A percentile compares a stretch with the other conserved stretches of the same genome.
Evolutionary conservation across 1,140 invertebrate genomes (phyloP).

Genomic region (Adoxophyes honmai): DNA sequence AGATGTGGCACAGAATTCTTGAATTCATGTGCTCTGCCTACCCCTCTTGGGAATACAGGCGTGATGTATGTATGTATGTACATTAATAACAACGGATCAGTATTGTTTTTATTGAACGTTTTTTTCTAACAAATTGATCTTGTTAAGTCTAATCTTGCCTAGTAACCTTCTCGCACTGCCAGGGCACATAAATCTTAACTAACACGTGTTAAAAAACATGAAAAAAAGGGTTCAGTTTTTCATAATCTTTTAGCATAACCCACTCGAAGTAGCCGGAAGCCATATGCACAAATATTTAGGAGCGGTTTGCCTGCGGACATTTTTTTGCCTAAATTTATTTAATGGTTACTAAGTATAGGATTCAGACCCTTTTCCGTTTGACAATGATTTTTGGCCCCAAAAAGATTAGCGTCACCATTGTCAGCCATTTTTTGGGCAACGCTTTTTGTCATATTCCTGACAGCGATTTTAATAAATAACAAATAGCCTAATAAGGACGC

Average conservation of each 20-base stretch:
- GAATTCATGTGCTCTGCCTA: too few relatives aligned
- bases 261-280: constrained; percentile 73
- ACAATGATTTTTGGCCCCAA: constrained; percentile 48
- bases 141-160: background rate
- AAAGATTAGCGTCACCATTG: constrained; percentile 65
- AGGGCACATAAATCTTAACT: constrained; percentile 31
- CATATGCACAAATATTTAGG: constrained; percentile 74
- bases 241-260: constrained; percentile 66
- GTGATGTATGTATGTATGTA: too few relatives aligned
- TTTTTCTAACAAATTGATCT: background rate
- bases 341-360: constrained; percentile 68
- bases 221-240: constrained; percentile 44
- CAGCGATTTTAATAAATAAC: constrained; percentile 65
- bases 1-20: too few relatives aligned
- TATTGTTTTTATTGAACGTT: too few relatives aligned
- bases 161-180: background rate
- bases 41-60: too few relatives aligned
- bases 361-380: constrained; percentile 60
- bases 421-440: constrained; percentile 52
- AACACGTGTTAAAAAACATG: constrained; percentile 35
- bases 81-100: too few relatives aligned
- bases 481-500: constrained; percentile 50
- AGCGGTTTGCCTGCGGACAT: constrained; percentile 56
- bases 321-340: constrained; percentile 70
- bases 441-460: constrained; percentile 52